These are phyloP conservation scores for Spatulosminthurus flaviceps DNA, from an alignment of 2,888 invertebrate species.

Conservation along the genomic window DNA sequence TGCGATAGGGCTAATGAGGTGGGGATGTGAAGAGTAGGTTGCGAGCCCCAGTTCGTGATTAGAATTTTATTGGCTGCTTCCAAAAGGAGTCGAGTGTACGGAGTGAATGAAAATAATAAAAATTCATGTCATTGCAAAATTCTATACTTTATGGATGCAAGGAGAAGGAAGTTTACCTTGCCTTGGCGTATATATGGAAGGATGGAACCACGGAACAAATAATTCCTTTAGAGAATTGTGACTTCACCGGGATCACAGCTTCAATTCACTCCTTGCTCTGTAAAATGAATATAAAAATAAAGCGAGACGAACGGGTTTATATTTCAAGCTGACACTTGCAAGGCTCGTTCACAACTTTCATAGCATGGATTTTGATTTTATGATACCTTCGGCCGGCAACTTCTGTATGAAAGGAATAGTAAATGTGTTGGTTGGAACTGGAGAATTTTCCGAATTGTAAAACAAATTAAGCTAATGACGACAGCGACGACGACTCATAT, in stretches of 20 bases:
- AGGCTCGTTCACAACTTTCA: no score
- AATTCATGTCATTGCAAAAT: constrained; percentile 11
- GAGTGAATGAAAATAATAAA: no score
- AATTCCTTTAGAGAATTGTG: constrained; percentile 8
- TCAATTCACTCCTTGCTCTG: not conserved
- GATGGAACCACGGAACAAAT: not conserved
- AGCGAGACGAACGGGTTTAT: no score
- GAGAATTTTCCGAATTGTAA: no score
- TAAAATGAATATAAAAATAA: not conserved
- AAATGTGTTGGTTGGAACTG: no score
- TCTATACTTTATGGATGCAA: not conserved
- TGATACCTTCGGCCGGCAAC: no score
- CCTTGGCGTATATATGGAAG: not conserved
- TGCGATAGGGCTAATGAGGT: not conserved
- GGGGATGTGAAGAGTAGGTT: not conserved
- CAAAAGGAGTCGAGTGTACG: no score
- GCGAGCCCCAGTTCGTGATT: not conserved
- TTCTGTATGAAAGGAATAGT: no score
- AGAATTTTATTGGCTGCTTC: constrained; percentile 1
- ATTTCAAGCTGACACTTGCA: not conserved
- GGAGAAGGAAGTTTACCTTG: not conserved
- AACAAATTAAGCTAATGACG: no score
- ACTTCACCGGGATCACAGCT: not conserved
- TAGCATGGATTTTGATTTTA: not conserved
- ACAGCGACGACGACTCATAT: no score